phyloP scores from a whole-genome alignment of 1,140 invertebrate genomes.

The Orius insidiosus region DNA sequence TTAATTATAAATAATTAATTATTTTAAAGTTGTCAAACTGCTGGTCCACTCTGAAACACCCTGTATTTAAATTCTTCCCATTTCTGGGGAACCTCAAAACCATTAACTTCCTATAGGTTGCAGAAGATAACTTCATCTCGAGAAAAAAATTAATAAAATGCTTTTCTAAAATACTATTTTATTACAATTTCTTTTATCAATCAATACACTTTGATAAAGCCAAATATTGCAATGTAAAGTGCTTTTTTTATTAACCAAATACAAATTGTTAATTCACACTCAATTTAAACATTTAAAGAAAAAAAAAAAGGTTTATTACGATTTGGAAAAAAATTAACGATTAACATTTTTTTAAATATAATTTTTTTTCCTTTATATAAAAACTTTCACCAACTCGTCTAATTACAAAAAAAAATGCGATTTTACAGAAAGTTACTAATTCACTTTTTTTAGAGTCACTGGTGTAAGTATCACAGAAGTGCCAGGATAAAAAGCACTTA shows the following conservation, averaged over 20 bases:
- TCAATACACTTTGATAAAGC: conserved; percentile 6
- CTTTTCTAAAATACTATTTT: conserved; percentile 3
- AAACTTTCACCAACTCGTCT: no score
- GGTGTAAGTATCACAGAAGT: conserved; percentile 4
- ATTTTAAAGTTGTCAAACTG: no score
- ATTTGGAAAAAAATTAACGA: conserved; percentile 2
- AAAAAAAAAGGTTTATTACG: conserved; percentile 1
- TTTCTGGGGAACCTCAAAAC: no score
- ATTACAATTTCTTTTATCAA: conserved; percentile 1
- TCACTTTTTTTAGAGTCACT: neutral
- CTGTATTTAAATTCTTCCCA: no score
- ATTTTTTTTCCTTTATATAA: neutral
- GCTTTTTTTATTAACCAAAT: neutral
- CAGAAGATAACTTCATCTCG: no score
- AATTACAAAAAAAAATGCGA: conserved; percentile 1
- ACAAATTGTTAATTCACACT: neutral
- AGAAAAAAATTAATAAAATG: no score
- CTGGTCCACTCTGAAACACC: no score
- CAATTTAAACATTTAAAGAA: neutral
- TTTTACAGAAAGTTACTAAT: neutral
- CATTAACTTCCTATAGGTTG: no score
- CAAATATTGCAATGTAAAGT: conserved; percentile 10
- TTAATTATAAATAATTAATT: no score
- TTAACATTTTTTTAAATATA: conserved; percentile 2
- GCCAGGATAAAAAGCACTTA: conserved; percentile 1